Percentiles rank a stretch among this genome's conserved stretches.
These are phyloP conservation scores for Cecropterus lyciades DNA, from an alignment of 1,140 invertebrate species.

Conservation along the genomic window DNA sequence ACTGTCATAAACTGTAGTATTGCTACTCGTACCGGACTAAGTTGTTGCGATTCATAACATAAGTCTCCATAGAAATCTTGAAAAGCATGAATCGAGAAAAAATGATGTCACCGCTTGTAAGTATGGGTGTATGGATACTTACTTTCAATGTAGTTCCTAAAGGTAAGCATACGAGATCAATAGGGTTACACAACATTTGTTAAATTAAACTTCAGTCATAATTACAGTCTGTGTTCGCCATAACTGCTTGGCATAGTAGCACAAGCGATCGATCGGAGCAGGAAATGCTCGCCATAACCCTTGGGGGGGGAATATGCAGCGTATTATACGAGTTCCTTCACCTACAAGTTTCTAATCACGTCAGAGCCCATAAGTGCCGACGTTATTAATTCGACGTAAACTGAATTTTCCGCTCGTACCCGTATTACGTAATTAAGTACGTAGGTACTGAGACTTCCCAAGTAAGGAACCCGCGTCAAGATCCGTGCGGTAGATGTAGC, in stretches of 20 bases:
- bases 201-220: too few species aligned
- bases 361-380: conserved; percentile 43
- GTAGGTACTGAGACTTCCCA: neutral
- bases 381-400: conserved; percentile 46
- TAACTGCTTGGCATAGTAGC: conserved; percentile 2
- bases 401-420: conserved; percentile 33
- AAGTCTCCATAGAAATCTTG: too few species aligned
- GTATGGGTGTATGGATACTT: too few species aligned
- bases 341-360: conserved; percentile 37
- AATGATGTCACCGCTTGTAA: too few species aligned
- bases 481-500: neutral
- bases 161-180: too few species aligned
- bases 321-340: conserved; percentile 8
- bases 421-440: conserved; percentile 1
- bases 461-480: neutral
- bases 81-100: too few species aligned
- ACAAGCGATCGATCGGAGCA: conserved; percentile 4
- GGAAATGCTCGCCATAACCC: conserved; percentile 11
- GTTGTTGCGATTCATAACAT: too few species aligned
- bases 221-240: neutral
- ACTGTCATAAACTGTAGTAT: too few species aligned
- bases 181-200: too few species aligned
- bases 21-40: too few species aligned
- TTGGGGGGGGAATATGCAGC: conserved; percentile 10
- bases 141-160: too few species aligned